Evolutionary conservation across 2,113 vertebrate genomes (phyloP), one percentile per base, ranked within the genome.

Genomic region (Maccullochella peelii): DNA sequence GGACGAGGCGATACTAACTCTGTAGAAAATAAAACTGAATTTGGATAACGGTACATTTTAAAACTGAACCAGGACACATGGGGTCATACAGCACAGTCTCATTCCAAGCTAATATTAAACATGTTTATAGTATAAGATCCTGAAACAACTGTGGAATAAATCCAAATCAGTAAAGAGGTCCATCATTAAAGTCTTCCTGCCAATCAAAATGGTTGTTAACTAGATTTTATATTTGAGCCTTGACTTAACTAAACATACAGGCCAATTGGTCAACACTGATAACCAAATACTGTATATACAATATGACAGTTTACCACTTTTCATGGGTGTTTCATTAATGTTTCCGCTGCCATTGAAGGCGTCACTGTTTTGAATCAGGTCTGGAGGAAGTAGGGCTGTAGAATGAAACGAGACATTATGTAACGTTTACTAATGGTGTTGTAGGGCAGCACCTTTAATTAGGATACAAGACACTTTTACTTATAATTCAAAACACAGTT

Each of bases 271-370:
- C 23, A 52, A 27, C 49, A 49, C 8, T 57, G 40, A 58, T 16
- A 25, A 25, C 9, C 33, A 77, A 36, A 70, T 52, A 67, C 36
- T 36, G 20, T 57, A 42, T 18, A 44, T 6, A n/a, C 20, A 47
- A 47, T 27, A 27, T 58, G 44, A 69, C 21, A 52, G 11, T 30
- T 83, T 75, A 88, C 89, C 83, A 58, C 6, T 75, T 79, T 38
- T 65, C n/a, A 8, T 25, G 16, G 38, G 18, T 38, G 65, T 40
- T 2, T 79, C 49, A 54, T 21, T 68, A 7, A 74, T 25, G 15
- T 63, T 59, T 71, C 14, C 7, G 1, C n/a, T 47, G n/a, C 5
- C 61, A 10, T 6, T 83, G 72, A 80, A 23, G 16, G 16, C 14
- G 36, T 82, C 66, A 2, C 20, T 59, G 33, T n/a, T 66, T 7